A percentile compares a stretch with the other conserved stretches of the same genome.
phyloP scores from a whole-genome alignment of 2,797 vertebrate species.

The Stomatorhinus walkeri region DNA sequence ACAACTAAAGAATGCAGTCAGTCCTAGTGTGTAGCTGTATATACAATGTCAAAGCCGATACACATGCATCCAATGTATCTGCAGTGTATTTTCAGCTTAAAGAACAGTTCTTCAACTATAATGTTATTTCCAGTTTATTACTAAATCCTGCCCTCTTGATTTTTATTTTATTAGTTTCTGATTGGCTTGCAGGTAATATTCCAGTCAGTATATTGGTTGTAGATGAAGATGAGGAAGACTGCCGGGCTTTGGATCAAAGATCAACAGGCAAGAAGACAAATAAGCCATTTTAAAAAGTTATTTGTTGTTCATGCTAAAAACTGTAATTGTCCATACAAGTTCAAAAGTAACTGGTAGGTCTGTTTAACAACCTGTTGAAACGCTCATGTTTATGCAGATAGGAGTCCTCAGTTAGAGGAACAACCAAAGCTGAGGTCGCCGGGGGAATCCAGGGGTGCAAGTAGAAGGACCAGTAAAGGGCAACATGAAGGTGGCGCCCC shows the following conservation, averaged over 20 bases:
- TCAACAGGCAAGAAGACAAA: background rate
- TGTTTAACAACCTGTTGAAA: background rate
- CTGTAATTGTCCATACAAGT: background rate
- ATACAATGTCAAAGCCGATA: background rate
- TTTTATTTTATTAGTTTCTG: background rate
- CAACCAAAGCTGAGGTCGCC: background rate
- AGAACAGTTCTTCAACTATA: background rate
- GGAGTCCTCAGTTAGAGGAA: background rate
- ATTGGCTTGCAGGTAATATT: conserved; percentile 4
- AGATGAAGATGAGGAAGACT: conserved; percentile 10
- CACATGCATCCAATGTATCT: background rate
- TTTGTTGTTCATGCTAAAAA: background rate
- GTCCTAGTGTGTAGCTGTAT: background rate
- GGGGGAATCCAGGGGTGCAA: background rate
- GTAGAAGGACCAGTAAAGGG: too few species aligned
- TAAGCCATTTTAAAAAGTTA: background rate
- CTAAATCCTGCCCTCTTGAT: background rate
- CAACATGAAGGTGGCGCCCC: background rate
- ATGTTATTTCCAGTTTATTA: background rate
- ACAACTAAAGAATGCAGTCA: background rate
- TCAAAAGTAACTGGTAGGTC: background rate
- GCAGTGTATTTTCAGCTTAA: background rate
- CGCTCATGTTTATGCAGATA: background rate
- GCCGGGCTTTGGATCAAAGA: background rate
- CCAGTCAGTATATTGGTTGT: conserved; percentile 18